These are phyloP conservation scores for Scolopax rusticola DNA, from an alignment of 2,797 vertebrate genomes.

Conservation along the genomic window DNA sequence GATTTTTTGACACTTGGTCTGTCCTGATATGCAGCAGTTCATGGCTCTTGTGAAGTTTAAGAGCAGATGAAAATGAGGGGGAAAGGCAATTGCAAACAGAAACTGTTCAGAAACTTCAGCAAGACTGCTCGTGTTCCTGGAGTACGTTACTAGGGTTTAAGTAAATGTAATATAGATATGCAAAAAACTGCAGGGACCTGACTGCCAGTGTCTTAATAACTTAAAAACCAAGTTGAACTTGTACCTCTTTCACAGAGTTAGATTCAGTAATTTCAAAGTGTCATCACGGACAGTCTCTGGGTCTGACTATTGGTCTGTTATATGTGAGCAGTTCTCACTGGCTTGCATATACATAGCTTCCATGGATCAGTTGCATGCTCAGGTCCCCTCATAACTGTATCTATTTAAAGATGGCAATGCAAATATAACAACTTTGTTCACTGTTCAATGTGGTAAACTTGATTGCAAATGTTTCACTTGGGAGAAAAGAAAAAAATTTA, in stretches of 20 bases:
- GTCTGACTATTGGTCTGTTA: background rate
- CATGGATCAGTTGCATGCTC: background rate
- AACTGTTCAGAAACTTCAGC: background rate
- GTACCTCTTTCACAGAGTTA: background rate
- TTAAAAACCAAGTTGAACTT: background rate
- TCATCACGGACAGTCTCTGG: background rate
- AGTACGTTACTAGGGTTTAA: background rate
- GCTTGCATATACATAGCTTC: background rate
- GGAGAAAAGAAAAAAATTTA: background rate
- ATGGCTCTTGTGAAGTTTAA: background rate
- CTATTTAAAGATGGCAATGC: background rate
- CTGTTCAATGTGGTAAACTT: background rate
- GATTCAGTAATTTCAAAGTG: background rate
- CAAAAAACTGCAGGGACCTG: slow-evolving; percentile 4
- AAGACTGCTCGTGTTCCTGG: background rate
- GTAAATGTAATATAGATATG: background rate
- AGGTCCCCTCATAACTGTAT: background rate
- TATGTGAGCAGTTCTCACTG: background rate
- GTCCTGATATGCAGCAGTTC: slow-evolving; percentile 5
- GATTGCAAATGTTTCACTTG: background rate
- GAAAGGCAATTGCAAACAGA: background rate
- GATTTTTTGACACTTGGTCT: background rate
- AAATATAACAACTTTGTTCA: background rate
- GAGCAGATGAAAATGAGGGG: background rate
- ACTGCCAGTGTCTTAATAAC: background rate